Evolutionary conservation across 1,140 invertebrate species (phyloP).

Genomic region (Lepidotrigona ventralis): DNA sequence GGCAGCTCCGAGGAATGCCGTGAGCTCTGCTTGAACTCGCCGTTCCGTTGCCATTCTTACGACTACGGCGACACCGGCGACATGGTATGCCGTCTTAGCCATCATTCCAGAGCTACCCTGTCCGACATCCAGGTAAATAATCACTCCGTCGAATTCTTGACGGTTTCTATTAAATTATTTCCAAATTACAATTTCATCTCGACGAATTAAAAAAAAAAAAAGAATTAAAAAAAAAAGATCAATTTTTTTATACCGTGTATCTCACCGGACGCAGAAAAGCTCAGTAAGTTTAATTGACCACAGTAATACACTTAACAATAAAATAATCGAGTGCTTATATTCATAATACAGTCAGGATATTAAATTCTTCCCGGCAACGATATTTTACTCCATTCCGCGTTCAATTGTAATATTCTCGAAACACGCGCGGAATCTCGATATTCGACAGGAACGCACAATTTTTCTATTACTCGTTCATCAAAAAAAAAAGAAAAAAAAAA

Average conservation of each 20-base stretch:
- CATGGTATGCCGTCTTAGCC: slow-evolving; percentile 94
- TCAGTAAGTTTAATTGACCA: neutral
- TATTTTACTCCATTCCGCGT: neutral
- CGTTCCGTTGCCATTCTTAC: slow-evolving; percentile 93
- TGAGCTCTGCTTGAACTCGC: slow-evolving; percentile 92
- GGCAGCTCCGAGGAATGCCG: slow-evolving; percentile 92
- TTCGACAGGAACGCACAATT: neutral
- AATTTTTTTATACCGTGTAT: neutral
- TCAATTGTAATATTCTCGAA: neutral
- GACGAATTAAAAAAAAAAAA: too few relatives aligned
- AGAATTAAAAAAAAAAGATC: too few relatives aligned
- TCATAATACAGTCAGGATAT: neutral
- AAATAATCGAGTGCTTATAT: neutral
- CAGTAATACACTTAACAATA: neutral
- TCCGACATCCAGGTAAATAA: slow-evolving; percentile 89
- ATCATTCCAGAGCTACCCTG: slow-evolving; percentile 93
- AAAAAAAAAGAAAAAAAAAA: too few relatives aligned
- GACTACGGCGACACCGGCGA: slow-evolving; percentile 96
- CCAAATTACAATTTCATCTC: neutral
- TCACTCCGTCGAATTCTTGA: neutral
- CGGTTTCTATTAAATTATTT: neutral
- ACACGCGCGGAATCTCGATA: neutral
- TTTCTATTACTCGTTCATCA: neutral
- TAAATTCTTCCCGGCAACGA: neutral
- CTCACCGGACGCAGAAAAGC: neutral